A percentile compares a stretch with the other conserved stretches of the same genome.
Evolutionary conservation across 1,140 invertebrate species (phyloP).

Genomic region (Papilio xuthus): DNA sequence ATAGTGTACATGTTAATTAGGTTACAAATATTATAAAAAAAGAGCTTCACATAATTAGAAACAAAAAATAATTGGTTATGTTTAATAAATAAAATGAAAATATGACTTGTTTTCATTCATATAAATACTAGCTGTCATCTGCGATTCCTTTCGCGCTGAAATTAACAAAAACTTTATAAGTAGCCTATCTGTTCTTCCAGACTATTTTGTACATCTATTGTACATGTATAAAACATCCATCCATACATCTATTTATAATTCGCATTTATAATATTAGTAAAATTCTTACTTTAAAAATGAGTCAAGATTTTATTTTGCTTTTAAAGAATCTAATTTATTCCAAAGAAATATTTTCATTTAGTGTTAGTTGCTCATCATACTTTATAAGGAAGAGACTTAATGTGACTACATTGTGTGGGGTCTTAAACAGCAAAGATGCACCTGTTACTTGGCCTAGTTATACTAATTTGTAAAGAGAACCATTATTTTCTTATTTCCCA

Average conservation of each 20-base stretch:
- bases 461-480: conserved; percentile 42
- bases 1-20: too few relatives aligned
- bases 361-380: neutral
- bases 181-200: too few relatives aligned
- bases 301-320: neutral
- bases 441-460: conserved; percentile 48
- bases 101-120: too few relatives aligned
- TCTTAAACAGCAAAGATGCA: conserved; percentile 47
- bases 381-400: neutral
- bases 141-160: too few relatives aligned
- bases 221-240: too few relatives aligned
- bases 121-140: too few relatives aligned
- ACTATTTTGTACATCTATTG: too few relatives aligned
- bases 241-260: too few relatives aligned
- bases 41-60: neutral
- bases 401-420: conserved; percentile 29
- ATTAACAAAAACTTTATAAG: too few relatives aligned
- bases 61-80: too few relatives aligned
- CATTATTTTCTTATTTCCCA: neutral
- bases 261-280: too few relatives aligned
- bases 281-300: neutral
- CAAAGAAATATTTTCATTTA: neutral
- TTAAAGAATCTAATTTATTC: neutral
- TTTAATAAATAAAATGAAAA: too few relatives aligned
- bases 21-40: neutral